These are phyloP conservation scores for Cerceris ruficornis DNA, from an alignment of 2,888 invertebrate species.

Conservation along the genomic window DNA sequence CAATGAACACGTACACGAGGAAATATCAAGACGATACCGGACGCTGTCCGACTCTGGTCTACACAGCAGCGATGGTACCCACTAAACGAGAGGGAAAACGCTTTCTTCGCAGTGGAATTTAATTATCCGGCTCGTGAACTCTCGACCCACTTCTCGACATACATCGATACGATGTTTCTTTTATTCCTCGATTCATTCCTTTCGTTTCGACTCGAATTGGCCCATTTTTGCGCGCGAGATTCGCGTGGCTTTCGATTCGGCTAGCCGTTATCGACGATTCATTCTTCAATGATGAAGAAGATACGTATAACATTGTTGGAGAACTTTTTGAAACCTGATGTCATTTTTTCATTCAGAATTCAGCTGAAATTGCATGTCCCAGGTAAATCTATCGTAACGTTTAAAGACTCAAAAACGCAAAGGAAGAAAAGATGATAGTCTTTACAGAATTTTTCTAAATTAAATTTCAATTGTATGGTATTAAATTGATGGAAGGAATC, in stretches of 20 bases:
- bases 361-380: too few species aligned
- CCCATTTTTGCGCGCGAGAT: constrained; percentile 30
- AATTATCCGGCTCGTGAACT: constrained; percentile 77
- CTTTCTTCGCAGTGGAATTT: constrained; percentile 78
- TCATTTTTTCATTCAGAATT: too few species aligned
- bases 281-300: too few species aligned
- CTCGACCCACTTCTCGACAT: constrained; percentile 74
- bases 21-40: constrained; percentile 23
- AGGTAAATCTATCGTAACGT: too few species aligned
- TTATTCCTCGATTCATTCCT: constrained; percentile 18
- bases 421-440: too few species aligned
- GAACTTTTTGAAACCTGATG: too few species aligned
- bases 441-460: too few species aligned
- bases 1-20: not conserved
- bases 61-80: constrained; percentile 34
- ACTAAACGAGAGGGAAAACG: constrained; percentile 76
- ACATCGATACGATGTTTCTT: constrained; percentile 40
- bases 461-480: too few species aligned
- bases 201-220: constrained; percentile 24
- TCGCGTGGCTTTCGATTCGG: not conserved
- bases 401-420: too few species aligned
- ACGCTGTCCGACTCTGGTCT: constrained; percentile 37
- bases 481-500: too few species aligned
- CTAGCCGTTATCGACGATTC: too few species aligned
- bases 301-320: too few species aligned